phyloP scores from a whole-genome alignment of 2,888 invertebrate genomes.

The Mactromeris polynyma region DNA sequence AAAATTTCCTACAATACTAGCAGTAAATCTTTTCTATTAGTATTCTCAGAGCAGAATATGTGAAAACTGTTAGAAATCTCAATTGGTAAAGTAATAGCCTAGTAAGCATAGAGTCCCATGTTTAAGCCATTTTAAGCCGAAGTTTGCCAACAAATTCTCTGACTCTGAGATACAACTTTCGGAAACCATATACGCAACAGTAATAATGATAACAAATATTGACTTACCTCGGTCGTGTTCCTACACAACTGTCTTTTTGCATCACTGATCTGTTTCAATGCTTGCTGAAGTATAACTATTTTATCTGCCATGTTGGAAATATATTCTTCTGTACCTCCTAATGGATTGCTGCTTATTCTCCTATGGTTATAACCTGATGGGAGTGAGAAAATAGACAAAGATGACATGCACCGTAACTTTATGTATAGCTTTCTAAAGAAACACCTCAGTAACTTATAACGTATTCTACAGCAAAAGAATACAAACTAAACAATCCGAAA shows the following conservation, averaged over 20 bases:
- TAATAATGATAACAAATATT: background rate
- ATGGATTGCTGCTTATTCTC: constrained; percentile 20
- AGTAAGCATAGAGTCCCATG: no score
- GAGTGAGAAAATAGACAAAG: background rate
- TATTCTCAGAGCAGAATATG: no score
- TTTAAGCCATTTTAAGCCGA: no score
- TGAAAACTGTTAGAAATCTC: no score
- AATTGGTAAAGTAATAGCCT: no score
- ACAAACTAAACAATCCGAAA: background rate
- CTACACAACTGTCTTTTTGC: constrained; percentile 79
- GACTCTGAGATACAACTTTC: no score
- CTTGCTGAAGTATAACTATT: constrained; percentile 75
- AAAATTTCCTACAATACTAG: no score
- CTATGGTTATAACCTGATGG: background rate
- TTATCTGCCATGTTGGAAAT: constrained; percentile 63
- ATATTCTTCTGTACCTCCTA: constrained; percentile 1
- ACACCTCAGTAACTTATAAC: no score
- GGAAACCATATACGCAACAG: no score
- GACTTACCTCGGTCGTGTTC: constrained; percentile 79
- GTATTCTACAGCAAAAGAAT: no score
- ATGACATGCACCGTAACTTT: background rate
- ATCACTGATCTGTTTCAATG: constrained; percentile 75
- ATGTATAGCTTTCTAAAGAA: background rate
- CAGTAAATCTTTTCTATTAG: no score
- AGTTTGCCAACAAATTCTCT: no score